phyloP scores from a whole-genome alignment of 2,888 invertebrate genomes.

The Agriotes lineatus region DNA sequence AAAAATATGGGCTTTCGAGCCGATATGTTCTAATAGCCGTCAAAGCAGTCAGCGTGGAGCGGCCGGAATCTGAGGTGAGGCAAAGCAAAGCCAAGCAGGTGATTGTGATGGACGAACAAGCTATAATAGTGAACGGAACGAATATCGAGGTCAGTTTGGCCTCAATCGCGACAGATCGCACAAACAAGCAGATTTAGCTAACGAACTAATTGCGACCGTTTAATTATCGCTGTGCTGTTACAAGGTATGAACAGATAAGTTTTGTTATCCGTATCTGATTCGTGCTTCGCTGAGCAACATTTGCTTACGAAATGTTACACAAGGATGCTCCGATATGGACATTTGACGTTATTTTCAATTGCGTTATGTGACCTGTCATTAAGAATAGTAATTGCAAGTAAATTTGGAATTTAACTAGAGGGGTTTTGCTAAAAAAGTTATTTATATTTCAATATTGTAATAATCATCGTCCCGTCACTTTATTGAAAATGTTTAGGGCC shows the following conservation, averaged over 20 bases:
- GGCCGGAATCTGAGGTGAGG: constrained; percentile 42
- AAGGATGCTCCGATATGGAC: not conserved
- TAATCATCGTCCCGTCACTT: no score
- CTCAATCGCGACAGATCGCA: constrained; percentile 22
- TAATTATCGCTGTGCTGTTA: not conserved
- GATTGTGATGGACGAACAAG: constrained; percentile 49
- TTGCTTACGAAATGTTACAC: not conserved
- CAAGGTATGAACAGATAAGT: not conserved
- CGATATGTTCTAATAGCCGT: not conserved
- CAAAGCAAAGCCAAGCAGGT: constrained; percentile 50
- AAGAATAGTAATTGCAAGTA: no score
- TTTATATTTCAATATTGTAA: no score
- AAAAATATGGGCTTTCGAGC: constrained; percentile 10
- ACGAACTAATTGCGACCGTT: constrained; percentile 1
- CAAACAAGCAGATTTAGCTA: not conserved
- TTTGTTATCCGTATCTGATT: constrained; percentile 13
- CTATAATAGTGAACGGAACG: constrained; percentile 44
- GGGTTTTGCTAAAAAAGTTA: no score
- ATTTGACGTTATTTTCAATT: not conserved
- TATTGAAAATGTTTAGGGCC: no score
- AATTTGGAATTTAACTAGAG: no score
- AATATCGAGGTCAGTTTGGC: constrained; percentile 47
- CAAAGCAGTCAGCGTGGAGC: constrained; percentile 31
- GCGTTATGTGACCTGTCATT: no score
- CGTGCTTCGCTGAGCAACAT: constrained; percentile 10